These are phyloP conservation scores for Drosophila orosa DNA, from an alignment of 1,140 invertebrate species.

Conservation along the genomic window DNA sequence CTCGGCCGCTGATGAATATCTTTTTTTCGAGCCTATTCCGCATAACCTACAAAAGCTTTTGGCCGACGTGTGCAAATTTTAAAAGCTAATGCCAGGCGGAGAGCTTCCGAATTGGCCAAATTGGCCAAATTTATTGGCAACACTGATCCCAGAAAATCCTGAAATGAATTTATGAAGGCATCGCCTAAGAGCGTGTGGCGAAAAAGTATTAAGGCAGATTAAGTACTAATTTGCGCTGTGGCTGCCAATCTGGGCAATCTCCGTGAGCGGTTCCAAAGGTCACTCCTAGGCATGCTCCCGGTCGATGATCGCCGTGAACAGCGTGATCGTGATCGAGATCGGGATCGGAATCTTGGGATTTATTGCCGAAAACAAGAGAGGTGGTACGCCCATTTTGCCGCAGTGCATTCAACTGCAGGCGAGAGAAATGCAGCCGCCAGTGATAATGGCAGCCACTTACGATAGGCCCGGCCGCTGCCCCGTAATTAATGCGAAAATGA, in stretches of 20 bases:
- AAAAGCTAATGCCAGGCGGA: slow-evolving; percentile 4
- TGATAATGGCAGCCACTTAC: slow-evolving; percentile 56
- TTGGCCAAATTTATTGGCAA: neutral
- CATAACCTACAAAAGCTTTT: slow-evolving; percentile 35
- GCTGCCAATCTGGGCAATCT: slow-evolving; percentile 61
- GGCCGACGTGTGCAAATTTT: slow-evolving; percentile 12
- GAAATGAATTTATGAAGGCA: slow-evolving; percentile 28
- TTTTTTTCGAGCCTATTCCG: slow-evolving; percentile 14
- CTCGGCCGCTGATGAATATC: slow-evolving; percentile 2
- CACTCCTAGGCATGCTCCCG: slow-evolving; percentile 59
- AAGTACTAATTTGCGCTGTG: slow-evolving; percentile 43
- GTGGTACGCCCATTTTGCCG: slow-evolving; percentile 27
- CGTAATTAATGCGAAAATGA: slow-evolving; percentile 60
- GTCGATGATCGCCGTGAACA: slow-evolving; percentile 52
- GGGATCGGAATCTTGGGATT: slow-evolving; percentile 11
- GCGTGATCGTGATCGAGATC: slow-evolving; percentile 29
- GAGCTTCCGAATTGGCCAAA: slow-evolving; percentile 7
- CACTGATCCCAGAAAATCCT: slow-evolving; percentile 27
- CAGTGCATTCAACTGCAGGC: slow-evolving; percentile 69
- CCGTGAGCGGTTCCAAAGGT: slow-evolving; percentile 71
- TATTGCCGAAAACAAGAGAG: slow-evolving; percentile 35
- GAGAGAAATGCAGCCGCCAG: slow-evolving; percentile 41
- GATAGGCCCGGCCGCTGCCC: slow-evolving; percentile 50
- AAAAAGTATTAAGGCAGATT: slow-evolving; percentile 46
- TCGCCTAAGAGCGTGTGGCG: slow-evolving; percentile 19